Conservation (phyloP, 2,888 invertebrate species). For the Eueremaeus valkanovi region DNA sequence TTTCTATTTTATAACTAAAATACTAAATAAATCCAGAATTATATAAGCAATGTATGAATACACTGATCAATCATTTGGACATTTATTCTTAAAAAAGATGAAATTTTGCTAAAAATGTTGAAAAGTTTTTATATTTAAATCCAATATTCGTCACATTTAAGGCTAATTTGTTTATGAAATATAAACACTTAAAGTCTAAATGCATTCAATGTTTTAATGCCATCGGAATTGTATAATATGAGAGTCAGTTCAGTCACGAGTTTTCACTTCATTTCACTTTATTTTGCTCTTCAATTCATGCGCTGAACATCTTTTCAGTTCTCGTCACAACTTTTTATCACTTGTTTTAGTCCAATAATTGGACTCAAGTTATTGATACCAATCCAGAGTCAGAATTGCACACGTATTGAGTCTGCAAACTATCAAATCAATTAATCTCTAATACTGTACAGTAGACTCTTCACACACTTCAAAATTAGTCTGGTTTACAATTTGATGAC, state of each 20-base stretch:
- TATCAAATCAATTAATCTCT: too few relatives aligned
- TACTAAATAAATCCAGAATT: too few relatives aligned
- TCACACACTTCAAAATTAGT: too few relatives aligned
- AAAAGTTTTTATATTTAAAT: background rate
- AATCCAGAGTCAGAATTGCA: background rate
- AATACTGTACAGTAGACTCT: too few relatives aligned
- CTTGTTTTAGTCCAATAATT: background rate
- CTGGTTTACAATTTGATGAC: too few relatives aligned
- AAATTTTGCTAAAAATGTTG: background rate
- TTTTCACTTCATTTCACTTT: background rate
- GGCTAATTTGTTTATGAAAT: background rate
- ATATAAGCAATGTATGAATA: too few relatives aligned
- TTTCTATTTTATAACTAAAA: too few relatives aligned
- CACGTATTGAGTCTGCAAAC: background rate
- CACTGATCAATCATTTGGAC: too few relatives aligned
- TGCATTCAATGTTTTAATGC: too few relatives aligned
- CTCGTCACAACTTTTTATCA: conserved; percentile 14
- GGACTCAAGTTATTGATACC: background rate
- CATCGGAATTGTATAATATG: too few relatives aligned
- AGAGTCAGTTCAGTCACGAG: conserved; percentile 9
- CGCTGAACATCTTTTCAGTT: background rate
- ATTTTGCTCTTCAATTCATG: conserved; percentile 9
- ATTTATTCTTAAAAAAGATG: too few relatives aligned
- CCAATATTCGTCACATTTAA: background rate
- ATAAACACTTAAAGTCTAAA: too few relatives aligned